These are phyloP conservation scores for Amazona guildingii DNA, from an alignment of 2,113 vertebrate genomes.

Conservation along the genomic window DNA sequence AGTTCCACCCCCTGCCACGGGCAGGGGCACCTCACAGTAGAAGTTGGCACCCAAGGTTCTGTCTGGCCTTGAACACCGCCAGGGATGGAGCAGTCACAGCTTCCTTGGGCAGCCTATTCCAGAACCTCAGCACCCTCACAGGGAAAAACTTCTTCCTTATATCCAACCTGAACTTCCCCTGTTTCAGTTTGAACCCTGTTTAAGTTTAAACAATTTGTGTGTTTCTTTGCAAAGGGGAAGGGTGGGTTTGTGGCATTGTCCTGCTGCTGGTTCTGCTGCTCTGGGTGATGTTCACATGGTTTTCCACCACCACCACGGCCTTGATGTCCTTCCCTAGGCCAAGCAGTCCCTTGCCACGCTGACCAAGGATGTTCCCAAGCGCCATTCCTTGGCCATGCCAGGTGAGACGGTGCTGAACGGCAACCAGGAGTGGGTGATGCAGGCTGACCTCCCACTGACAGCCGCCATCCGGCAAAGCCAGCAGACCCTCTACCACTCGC, in stretches of 20 bases:
- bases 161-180: not conserved
- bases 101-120: not conserved
- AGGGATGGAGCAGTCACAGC: not conserved
- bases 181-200: not conserved
- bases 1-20: not conserved
- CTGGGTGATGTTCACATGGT: rapidly evolving
- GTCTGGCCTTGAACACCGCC: not conserved
- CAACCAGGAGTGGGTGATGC: constrained; percentile 99
- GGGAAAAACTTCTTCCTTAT: not conserved
- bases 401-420: constrained; percentile 94
- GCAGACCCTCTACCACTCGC: constrained; percentile 93
- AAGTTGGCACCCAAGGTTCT: not conserved
- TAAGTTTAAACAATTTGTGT: not conserved
- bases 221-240: not conserved
- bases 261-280: not conserved
- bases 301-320: not conserved
- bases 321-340: constrained; percentile 74
- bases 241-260: not conserved
- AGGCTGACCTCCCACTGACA: constrained; percentile 94
- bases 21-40: not conserved
- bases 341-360: constrained; percentile 97
- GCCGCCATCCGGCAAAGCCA: constrained; percentile 98
- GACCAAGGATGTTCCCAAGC: constrained; percentile 97
- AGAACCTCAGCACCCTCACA: not conserved
- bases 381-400: constrained; percentile 95